Percentiles rank a stretch among this genome's conserved stretches.
Evolutionary conservation across 2,888 invertebrate species (phyloP).

Genomic region (Athetis lepigone): DNA sequence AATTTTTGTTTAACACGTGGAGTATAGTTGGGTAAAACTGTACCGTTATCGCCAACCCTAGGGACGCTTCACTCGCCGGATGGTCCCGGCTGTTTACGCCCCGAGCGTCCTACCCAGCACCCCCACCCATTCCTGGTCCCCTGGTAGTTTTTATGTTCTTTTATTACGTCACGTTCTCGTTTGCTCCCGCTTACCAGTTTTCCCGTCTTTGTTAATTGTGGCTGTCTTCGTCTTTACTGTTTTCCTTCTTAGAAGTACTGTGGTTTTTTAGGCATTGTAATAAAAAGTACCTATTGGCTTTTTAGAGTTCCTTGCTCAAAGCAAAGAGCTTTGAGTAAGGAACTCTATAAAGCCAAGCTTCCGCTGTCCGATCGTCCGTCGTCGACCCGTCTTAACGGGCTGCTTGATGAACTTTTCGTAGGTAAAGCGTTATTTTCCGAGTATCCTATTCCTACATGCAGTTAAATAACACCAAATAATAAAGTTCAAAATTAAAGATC

Average conservation of each 20-base stretch:
- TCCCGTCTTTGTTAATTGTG: conserved; percentile 71
- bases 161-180: conserved; percentile 69
- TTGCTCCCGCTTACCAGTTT: conserved; percentile 67
- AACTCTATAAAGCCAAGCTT: no score
- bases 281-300: conserved; percentile 18
- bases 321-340: no score
- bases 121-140: conserved; percentile 62
- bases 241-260: conserved; percentile 53
- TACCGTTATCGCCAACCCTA: conserved; percentile 48
- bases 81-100: conserved; percentile 68
- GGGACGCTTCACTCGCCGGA: conserved; percentile 57
- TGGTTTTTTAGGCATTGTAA: conserved; percentile 34
- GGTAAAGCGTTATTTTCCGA: no score
- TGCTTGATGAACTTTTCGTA: no score
- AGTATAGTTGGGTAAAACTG: conserved; percentile 39
- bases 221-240: conserved; percentile 68
- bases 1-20: no score
- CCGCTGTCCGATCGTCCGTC: no score
- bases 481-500: no score
- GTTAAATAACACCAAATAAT: no score
- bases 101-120: conserved; percentile 53
- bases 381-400: no score
- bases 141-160: conserved; percentile 67
- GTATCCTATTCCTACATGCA: no score
- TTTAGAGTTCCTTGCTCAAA: neutral